Base-by-base conservation (phyloP, 2,888 invertebrate species). In the Rhogogaster chlorosoma region DNA sequence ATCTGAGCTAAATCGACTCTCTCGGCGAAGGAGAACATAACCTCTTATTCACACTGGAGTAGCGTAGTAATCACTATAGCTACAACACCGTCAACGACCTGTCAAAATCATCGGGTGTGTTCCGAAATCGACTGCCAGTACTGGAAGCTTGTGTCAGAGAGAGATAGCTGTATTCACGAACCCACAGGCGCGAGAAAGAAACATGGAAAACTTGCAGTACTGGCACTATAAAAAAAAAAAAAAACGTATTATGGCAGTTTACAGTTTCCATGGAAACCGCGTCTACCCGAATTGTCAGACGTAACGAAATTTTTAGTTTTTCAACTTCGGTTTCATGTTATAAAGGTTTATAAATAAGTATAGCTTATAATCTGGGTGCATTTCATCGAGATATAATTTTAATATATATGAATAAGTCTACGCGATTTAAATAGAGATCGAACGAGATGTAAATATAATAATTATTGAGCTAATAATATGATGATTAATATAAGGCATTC, bases 401-500 rank as follows among this genome's bases (percentile, higher is more conserved):
- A 53, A 18, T 53, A n/a, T 53, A n/a, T 26, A 29, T 29, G 1
- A 9, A 61, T 22, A 26, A 61, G 61, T 29, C 36, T 15, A 71
- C 38, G 71, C 2, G 12, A 32, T 18, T 36, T 18, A 32, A 32
- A 15, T 53, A 26, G 32, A 29, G n/a, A 9, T 1, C 45, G 3
- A 75, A 22, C 45, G 9, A 75, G 18, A 42, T 73, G 29, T 53
- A 9, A 77, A 53, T 77, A 53, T 77, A 29, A 32, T 45, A n/a
- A 49, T 53, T 10, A 15, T 36, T 77, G 18, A 36, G 12, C 32
- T 36, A 67, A 67, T 70, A 83, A 70, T 32, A 67, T 26, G 32
- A 90, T 90, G 89, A 89, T 90, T 49, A 90, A 89, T 85, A 89
- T 90, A 84, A 87, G 84, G 29, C 90, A 90, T 87, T 89, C 88